These are phyloP conservation scores for Aplidium turbinatum DNA, from an alignment of 23 tunicate genomes.

Conservation along the genomic window DNA sequence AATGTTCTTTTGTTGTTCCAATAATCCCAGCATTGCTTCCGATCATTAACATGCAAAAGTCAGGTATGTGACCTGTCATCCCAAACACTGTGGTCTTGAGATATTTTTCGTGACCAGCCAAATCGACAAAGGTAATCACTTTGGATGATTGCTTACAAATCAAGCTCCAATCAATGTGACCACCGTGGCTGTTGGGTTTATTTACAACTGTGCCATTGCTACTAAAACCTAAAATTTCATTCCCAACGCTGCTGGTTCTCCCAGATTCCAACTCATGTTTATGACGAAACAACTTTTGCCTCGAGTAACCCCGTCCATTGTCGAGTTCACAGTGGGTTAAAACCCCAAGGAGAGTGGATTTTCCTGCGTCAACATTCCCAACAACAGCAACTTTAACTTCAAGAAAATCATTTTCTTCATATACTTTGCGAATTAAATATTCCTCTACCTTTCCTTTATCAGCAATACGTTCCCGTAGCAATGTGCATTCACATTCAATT, in stretches of 20 bases:
- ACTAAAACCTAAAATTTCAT: constrained; percentile 96
- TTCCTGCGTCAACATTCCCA: constrained; percentile 99
- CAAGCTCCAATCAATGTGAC: constrained; percentile 91
- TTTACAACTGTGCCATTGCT: constrained; percentile 78
- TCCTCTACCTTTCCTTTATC: constrained; percentile 75
- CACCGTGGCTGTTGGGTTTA: constrained; percentile 79
- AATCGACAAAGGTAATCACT: constrained; percentile 97
- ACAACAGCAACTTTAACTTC: constrained; percentile 99
- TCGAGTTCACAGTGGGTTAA: constrained; percentile 97
- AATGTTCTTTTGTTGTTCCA: constrained; percentile 98
- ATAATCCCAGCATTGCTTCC: constrained; percentile 98
- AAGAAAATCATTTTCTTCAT: constrained; percentile 84
- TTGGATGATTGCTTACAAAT: constrained; percentile 94
- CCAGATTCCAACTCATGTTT: constrained; percentile 99
- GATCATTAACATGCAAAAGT: constrained; percentile 96
- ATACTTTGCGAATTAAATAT: constrained; percentile 58
- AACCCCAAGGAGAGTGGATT: constrained; percentile 97
- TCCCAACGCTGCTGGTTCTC: constrained; percentile 97
- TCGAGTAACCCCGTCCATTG: constrained; percentile 95
- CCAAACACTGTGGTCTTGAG: constrained; percentile 99
- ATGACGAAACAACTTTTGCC: constrained; percentile 98
- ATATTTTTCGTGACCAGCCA: constrained; percentile 98
- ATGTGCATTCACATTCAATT: constrained; percentile 78
- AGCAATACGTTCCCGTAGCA: constrained; percentile 65
- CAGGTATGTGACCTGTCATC: constrained; percentile 98